phyloP scores from a whole-genome alignment of 2,113 vertebrate genomes.

The Actenoides hombroni region DNA sequence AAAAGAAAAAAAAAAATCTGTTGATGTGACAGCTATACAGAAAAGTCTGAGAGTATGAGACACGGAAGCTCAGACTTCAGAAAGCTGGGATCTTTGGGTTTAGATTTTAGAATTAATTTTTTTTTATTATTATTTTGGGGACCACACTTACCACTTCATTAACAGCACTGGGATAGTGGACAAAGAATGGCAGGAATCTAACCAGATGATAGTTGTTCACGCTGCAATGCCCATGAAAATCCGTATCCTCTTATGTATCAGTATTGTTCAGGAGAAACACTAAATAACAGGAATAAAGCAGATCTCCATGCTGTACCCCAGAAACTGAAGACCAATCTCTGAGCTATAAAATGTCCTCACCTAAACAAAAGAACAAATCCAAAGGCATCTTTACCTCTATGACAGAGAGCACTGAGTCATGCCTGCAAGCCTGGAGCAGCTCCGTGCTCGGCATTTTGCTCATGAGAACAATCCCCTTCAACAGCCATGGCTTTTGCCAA shows the following conservation, averaged over 20 bases:
- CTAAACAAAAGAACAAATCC: neutral
- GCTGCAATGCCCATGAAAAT: neutral
- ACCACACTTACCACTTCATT: neutral
- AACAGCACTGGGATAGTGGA: neutral
- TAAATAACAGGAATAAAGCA: neutral
- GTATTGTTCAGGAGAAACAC: neutral
- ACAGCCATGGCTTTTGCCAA: neutral
- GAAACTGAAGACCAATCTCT: neutral
- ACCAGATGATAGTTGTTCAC: neutral
- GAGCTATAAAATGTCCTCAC: neutral
- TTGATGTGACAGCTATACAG: neutral
- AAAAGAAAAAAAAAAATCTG: neutral
- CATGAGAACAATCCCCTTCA: neutral
- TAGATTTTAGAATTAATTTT: neutral
- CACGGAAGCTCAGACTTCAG: neutral
- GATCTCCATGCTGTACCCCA: neutral
- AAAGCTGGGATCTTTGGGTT: neutral
- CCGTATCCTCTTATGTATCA: rapidly evolving
- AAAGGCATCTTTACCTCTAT: neutral
- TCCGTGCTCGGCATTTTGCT: neutral
- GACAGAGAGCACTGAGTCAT: neutral
- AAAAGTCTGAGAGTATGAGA: neutral
- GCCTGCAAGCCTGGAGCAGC: neutral
- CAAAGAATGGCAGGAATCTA: neutral
- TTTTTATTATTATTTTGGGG: neutral